phyloP scores from a whole-genome alignment of 2,113 vertebrate genomes.

The Drymodes brunneopygia region DNA sequence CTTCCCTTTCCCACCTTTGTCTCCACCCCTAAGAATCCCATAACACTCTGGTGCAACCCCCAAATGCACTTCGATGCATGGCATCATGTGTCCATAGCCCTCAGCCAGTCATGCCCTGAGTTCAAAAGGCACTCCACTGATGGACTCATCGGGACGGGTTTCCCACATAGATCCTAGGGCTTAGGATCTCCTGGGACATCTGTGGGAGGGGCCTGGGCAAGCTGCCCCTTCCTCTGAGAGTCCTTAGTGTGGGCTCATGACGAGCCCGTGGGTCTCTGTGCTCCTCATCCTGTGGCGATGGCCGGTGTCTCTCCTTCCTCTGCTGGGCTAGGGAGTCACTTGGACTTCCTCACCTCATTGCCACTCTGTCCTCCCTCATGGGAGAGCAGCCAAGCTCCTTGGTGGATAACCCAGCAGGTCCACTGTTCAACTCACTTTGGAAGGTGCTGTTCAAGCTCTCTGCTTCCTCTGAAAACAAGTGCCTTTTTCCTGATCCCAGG shows the following conservation, averaged over 20 bases:
- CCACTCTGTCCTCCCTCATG: not conserved
- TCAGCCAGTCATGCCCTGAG: not conserved
- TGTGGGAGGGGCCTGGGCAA: not conserved
- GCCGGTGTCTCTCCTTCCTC: not conserved
- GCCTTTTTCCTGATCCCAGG: accelerated
- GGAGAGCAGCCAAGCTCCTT: not conserved
- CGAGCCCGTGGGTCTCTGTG: no score
- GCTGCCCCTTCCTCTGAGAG: not conserved
- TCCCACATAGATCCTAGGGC: accelerated
- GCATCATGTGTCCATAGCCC: not conserved
- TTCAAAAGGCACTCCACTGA: not conserved
- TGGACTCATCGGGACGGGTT: not conserved
- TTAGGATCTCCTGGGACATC: not conserved
- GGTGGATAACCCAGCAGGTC: not conserved
- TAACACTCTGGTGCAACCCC: not conserved
- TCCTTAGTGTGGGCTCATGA: not conserved
- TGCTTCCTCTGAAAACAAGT: not conserved
- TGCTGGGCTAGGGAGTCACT: not conserved
- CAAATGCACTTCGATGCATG: not conserved
- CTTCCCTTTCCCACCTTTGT: not conserved
- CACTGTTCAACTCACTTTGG: accelerated
- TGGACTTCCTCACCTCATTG: not conserved
- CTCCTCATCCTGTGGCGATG: not conserved
- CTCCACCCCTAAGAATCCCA: not conserved
- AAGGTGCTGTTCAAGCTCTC: not conserved